phyloP scores from a whole-genome alignment of 2,113 vertebrate species.

The Machaerirhynchus nigripectus region DNA sequence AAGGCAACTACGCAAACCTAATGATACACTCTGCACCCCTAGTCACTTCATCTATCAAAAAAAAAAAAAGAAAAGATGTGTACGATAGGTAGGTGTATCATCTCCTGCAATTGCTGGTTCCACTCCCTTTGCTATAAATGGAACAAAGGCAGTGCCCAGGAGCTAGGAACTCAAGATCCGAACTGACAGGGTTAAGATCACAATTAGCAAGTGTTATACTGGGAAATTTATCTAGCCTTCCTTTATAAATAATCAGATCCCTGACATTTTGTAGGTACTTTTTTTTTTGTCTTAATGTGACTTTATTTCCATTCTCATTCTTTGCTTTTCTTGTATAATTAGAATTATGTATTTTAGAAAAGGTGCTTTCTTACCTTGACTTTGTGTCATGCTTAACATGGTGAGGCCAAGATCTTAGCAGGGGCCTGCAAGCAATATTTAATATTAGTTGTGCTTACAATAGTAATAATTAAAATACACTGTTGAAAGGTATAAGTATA shows the following conservation, averaged over 20 bases:
- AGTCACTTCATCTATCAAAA: background rate
- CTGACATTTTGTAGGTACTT: background rate
- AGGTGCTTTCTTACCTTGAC: background rate
- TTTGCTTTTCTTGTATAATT: background rate
- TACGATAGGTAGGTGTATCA: background rate
- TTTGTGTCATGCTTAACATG: background rate
- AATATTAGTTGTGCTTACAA: background rate
- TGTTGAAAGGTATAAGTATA: background rate
- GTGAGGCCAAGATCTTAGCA: background rate
- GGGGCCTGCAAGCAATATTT: background rate
- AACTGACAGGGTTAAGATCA: background rate
- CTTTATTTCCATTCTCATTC: background rate
- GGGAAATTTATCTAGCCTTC: background rate
- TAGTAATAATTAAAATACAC: background rate
- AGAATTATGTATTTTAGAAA: background rate
- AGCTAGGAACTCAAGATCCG: background rate
- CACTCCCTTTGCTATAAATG: background rate
- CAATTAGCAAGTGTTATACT: background rate
- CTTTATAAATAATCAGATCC: background rate
- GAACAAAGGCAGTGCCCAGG: background rate
- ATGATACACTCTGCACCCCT: background rate
- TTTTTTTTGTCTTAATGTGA: background rate
- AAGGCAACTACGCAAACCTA: background rate
- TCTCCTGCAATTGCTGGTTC: background rate
- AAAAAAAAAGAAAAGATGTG: background rate